Evolutionary conservation across 2,797 vertebrate genomes (phyloP), one percentile per base, ranked within the genome.

Genomic region (Botia almorhae): DNA sequence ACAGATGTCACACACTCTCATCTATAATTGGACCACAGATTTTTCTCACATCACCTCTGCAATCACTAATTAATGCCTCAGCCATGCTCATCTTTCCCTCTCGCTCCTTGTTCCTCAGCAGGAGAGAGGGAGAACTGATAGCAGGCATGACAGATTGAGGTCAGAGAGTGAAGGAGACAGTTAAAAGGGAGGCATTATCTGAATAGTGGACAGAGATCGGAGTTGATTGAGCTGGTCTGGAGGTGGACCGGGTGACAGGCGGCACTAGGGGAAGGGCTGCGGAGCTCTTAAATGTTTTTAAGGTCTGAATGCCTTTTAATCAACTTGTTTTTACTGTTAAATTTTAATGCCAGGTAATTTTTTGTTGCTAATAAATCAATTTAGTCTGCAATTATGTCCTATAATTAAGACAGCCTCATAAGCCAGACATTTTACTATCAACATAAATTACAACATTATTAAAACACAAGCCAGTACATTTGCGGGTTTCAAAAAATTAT

Each of bases 111-210:
- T 76, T 76, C 43, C 36, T 67, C 23, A 48, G 29, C 60, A 71
- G 73, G 21, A 56, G 50, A 70, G 51, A n/a, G 23, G 26, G 29
- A 63, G 64, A 63, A 14, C 17, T 75, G 39, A 70, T 55, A 19
- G 48, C 67, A 71, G 64, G n/a, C 29, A 21, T 74, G 81, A 74
- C 78, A 85, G 72, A 83, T 64, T 83, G 81, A 79, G 78, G 84
- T 78, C 81, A 72, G 74, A 68, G 69, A 63, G 21, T 14, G 12
- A 36, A 73, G 29, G 29, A 75, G 53, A 71, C 17, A 4, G 48
- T 26, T n/a, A 53, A 70, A 78, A 33, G 69, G n/a, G 67, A 78
- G 8, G 36, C 19, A 23, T 14, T 39, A 55, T 51, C 69, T n/a
- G 14, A 76, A 36, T 26, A 58, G 16, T 51, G 46, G 12, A 7